Base-by-base conservation (phyloP, 1,140 invertebrate genomes). In the Hylyphantes graminicola region DNA sequence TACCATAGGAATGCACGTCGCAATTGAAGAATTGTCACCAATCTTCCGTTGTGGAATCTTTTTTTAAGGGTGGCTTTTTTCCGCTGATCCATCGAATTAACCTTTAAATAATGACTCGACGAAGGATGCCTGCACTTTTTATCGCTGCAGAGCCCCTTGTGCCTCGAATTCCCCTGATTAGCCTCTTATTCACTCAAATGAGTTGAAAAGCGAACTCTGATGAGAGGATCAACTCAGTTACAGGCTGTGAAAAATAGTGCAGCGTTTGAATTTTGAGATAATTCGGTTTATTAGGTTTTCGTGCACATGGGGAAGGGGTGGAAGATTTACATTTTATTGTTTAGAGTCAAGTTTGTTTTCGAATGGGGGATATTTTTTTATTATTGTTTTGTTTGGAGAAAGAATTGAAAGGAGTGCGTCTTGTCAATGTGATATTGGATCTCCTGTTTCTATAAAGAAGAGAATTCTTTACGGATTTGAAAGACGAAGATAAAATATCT, bases 21-120 rank as follows among this genome's bases (percentile, higher is more conserved):
- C 35, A 35, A 35, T 35, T 35, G 35, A 35, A 35, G 2, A 35
- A 35, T 35, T 35, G 35, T 35, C 35, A 2, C 35, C 35, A 35
- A 35, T 35, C 35, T 35, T 35, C 5, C 35, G 35, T 35, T 7
- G 50, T 11, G n/a, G 50, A 17, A n/a, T 15, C 4, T 7, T 19
- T 48, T n/a, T 65, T 17, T 21, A n/a, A 17, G 21, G 19, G 19
- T 65, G 19, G 51, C 8, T 74, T 74, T 74, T 51, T 48, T 59
- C 10, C 19, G 2, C 5, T 21, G 54, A 51, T 54, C 51, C 12
- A 53, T 74, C 51, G 17, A 6, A n/a, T 57, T 21, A 53, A 57
- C 13, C 11, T 70, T 74, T 57, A 76, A 76, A 76, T 59, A 76
- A 76, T 76, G 61, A 76, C 64, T 50, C 74, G 74, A 51, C 9